phyloP scores from a whole-genome alignment of 2,888 invertebrate genomes.

The Sminthurides aquaticus region DNA sequence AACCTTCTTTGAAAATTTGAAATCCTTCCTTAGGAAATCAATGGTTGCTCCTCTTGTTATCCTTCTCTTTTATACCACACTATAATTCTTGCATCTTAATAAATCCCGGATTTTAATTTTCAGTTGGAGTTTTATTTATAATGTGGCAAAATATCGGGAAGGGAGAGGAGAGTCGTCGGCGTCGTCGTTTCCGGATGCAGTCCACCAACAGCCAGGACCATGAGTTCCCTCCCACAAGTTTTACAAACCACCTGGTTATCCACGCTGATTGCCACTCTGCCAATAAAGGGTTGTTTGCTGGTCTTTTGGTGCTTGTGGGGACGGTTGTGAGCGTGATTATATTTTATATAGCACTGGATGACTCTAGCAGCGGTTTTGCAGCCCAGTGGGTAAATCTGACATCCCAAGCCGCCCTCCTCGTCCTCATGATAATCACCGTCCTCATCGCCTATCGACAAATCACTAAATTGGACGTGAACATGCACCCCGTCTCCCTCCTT shows the following conservation, averaged over 20 bases:
- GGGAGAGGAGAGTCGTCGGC: conserved; percentile 43
- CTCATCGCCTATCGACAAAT: conserved; percentile 59
- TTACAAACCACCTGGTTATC: conserved; percentile 52
- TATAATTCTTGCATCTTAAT: no score
- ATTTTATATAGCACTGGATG: conserved; percentile 55
- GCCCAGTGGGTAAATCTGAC: conserved; percentile 43
- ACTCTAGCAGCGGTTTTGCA: conserved; percentile 45
- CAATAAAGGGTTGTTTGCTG: conserved; percentile 65
- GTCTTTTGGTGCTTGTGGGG: conserved; percentile 56
- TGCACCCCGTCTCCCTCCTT: conserved; percentile 57
- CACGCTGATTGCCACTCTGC: conserved; percentile 69
- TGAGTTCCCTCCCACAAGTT: conserved; percentile 44
- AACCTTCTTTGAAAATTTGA: no score
- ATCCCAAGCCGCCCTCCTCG: conserved; percentile 49
- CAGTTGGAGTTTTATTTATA: conserved; percentile 64
- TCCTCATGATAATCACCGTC: conserved; percentile 55
- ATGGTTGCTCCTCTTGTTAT: no score
- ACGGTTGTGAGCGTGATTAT: conserved; percentile 56
- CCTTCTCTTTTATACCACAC: no score
- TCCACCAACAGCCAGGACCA: conserved; percentile 47
- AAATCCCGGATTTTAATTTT: no score
- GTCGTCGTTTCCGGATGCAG: conserved; percentile 46
- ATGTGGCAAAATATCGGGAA: conserved; percentile 67
- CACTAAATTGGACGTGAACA: conserved; percentile 59
- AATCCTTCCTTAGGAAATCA: no score